Base-by-base conservation (phyloP, 1,140 invertebrate species). In the Drosophila obscura region DNA sequence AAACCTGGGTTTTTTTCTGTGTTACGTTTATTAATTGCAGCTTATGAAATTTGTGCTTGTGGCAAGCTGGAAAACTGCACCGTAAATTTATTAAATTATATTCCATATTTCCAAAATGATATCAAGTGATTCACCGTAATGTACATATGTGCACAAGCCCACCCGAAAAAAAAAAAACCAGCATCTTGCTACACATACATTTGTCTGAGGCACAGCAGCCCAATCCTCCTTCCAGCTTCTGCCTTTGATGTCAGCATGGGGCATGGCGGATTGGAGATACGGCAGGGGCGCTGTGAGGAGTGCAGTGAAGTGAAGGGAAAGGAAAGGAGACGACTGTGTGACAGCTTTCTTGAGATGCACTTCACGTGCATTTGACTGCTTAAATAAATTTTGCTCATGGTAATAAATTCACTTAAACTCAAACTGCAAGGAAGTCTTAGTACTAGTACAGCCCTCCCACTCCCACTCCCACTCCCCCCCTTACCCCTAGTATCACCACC, bases 401-500 rank as follows among this genome's bases (percentile, higher is more conserved):
- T 87, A 87, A 87, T 85, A 85, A 85, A 85, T 85, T 85, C 78
- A 85, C 81, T 85, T 87, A 85, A 81, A 87, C 77, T 87, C 82
- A 85, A 85, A 78, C 81, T 81, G 76, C 74, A 19, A 43, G 43
- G 50, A 53, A 13, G 11, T 13, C 35, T 39, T 39, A 4, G 35
- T 1, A 13, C 35, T 13, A 5, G 31, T 3, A 9, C 9, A 35
- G 31, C 9, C 11, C 31, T 35, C 9, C 3, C 7, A n/a, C n/a
- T n/a, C 9, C 31, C 3, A 3, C 9, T 19, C 22, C 22, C 22
- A 24, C 4, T 4, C 22, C 2, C 4, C 22, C 22, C 22, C 22
- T 35, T 28, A 28, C 44, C 44, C 48, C 45, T 19, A 53, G 8
- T 9, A 31, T 0, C 11, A 1, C 7, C 41, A 9, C 0, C 26